Conservation (phyloP, 2,797 vertebrate genomes). For the Capromys pilorides region DNA sequence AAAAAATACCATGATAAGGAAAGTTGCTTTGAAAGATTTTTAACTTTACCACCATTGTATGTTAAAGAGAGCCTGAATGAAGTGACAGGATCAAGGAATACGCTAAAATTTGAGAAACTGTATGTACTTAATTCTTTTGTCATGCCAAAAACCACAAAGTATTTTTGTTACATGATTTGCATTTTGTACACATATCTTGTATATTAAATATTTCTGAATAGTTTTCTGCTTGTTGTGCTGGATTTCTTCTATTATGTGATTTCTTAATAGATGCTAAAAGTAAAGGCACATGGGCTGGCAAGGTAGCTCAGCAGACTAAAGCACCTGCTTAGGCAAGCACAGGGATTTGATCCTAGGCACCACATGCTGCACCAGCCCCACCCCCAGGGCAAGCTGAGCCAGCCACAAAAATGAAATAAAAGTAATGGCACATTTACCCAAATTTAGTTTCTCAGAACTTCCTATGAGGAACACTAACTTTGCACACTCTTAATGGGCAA, state of each 20-base stretch:
- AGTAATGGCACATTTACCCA: not conserved
- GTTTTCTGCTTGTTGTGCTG: slow-evolving; percentile 29
- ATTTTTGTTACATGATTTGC: not conserved
- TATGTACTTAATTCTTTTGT: not conserved
- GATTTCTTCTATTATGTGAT: not conserved
- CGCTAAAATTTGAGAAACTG: not conserved
- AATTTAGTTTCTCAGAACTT: slow-evolving; percentile 35
- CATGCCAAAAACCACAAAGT: not conserved
- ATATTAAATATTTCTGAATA: slow-evolving; percentile 44
- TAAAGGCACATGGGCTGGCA: not conserved
- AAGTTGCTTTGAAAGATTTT: not conserved
- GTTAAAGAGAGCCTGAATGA: not conserved
- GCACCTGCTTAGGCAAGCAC: too few relatives aligned
- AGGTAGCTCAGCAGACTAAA: too few relatives aligned
- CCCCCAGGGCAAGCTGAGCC: too few relatives aligned
- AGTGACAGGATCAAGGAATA: not conserved
- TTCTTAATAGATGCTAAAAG: slow-evolving; percentile 32
- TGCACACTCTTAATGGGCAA: not conserved
- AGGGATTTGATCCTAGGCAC: too few relatives aligned
- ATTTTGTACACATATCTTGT: slow-evolving; percentile 7
- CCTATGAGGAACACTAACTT: not conserved
- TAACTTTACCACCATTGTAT: not conserved
- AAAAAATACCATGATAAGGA: not conserved
- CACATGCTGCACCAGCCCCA: too few relatives aligned
- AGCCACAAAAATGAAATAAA: not conserved